Base-by-base conservation (phyloP, 1,140 invertebrate species). In the Frieseomelitta varia region DNA sequence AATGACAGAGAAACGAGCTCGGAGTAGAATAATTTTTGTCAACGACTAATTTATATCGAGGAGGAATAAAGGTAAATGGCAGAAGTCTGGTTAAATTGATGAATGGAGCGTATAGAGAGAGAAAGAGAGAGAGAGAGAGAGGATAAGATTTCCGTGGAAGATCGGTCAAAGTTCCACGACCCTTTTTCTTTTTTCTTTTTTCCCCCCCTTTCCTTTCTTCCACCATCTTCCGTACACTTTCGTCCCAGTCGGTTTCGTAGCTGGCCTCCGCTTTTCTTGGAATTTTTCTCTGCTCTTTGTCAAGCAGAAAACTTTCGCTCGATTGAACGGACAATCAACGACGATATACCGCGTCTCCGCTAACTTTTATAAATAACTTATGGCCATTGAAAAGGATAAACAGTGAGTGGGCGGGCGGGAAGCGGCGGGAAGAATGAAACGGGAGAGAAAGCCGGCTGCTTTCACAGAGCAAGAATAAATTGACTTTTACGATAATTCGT, bases 281-380 rank as follows among this genome's bases (percentile, higher is more conserved):
- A 47, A 77, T 69, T 30, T 27, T 69, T 30, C 21, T n/a, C 24
- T 65, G 58, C 69, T 58, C 76, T 88, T 83, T 88, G 75, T 79
- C 68, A 80, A 74, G 86, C 85, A 88, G 82, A 79, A 87, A 79
- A 84, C 71, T 78, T 77, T 87, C 86, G 81, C 69, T 86, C 86
- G 82, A 88, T 79, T 87, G 80, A 79, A 77, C 85, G 72, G 72
- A 61, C 85, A 75, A 88, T 79, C 69, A 72, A 76, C 87, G 75
- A 58, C 81, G 71, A 79, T 76, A 76, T 73, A 84, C 86, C 81
- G 74, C 71, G 77, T 87, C 81, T 63, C 71, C 8, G 80, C 76
- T 30, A 88, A 87, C 85, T 88, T 88, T 85, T 81, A 87, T 88
- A 88, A 88, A 88, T 88, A 88, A 88, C 76, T 81, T 79, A 56